phyloP scores from a whole-genome alignment of 2,888 invertebrate genomes.

The Tipula helvola region DNA sequence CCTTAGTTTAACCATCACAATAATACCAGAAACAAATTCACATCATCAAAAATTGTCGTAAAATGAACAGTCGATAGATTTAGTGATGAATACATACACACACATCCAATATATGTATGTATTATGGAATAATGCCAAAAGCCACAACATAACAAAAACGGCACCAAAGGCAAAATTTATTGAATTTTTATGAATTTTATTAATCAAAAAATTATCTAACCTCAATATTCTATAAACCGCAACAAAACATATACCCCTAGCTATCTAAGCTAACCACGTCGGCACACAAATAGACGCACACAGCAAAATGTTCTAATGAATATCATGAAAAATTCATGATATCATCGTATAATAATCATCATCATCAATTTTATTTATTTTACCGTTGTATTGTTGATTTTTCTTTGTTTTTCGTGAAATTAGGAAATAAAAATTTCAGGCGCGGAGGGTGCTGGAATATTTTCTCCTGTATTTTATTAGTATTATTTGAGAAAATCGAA shows the following conservation, averaged over 20 bases:
- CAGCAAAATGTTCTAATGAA: neutral
- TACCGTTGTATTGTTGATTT: neutral
- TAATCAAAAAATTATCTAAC: neutral
- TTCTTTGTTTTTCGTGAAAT: neutral
- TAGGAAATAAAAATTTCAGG: neutral
- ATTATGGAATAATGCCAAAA: neutral
- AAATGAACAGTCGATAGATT: neutral
- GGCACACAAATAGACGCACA: neutral
- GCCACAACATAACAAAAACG: neutral
- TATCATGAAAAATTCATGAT: neutral
- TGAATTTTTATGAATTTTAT: neutral
- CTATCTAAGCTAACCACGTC: neutral
- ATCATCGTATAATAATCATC: neutral
- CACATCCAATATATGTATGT: neutral
- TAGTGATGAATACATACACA: too few relatives aligned
- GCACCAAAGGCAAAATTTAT: neutral
- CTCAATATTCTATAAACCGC: neutral
- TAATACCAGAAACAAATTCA: neutral
- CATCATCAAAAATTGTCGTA: neutral
- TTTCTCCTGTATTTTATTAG: neutral
- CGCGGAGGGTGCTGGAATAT: neutral
- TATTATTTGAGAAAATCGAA: too few relatives aligned
- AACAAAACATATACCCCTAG: neutral
- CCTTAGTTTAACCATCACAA: neutral
- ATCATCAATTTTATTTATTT: neutral